Conservation (phyloP, 2,113 vertebrate species). For the Sander lucioperca region DNA sequence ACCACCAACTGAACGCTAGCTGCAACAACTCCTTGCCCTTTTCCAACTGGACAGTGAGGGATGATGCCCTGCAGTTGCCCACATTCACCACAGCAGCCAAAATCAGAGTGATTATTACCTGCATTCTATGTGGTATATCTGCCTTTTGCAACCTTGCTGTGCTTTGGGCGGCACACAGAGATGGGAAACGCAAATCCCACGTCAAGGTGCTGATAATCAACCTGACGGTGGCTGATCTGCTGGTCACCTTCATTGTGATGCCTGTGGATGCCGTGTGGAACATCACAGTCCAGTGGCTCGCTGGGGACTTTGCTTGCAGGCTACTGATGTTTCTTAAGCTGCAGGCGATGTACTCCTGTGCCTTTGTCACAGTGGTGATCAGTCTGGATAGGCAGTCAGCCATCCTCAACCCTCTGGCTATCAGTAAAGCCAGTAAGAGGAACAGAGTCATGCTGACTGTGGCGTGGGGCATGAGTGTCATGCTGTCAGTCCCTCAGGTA, state of each 20-base stretch:
- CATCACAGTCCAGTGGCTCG: slow-evolving; percentile 89
- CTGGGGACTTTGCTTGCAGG: slow-evolving; percentile 85
- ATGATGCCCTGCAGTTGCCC: slow-evolving; percentile 60
- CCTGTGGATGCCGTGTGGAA: slow-evolving; percentile 88
- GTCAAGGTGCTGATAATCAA: slow-evolving; percentile 86
- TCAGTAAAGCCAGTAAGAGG: slow-evolving; percentile 81
- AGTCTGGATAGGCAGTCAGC: slow-evolving; percentile 87
- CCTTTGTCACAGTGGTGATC: slow-evolving; percentile 90
- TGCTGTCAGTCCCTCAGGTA: slow-evolving; percentile 89
- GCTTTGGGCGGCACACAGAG: slow-evolving; percentile 62
- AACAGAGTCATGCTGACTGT: slow-evolving; percentile 85
- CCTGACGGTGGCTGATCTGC: slow-evolving; percentile 84
- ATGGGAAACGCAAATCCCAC: slow-evolving; percentile 81
- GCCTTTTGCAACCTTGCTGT: slow-evolving; percentile 78
- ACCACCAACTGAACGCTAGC: slow-evolving; percentile 46
- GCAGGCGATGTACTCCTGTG: slow-evolving; percentile 88
- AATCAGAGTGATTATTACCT: slow-evolving; percentile 74
- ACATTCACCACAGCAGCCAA: slow-evolving; percentile 77
- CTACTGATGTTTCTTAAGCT: slow-evolving; percentile 90
- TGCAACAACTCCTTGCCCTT: slow-evolving; percentile 48
- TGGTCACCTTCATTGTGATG: slow-evolving; percentile 88
- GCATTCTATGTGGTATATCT: slow-evolving; percentile 71
- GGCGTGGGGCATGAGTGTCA: slow-evolving; percentile 83
- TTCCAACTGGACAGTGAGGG: slow-evolving; percentile 51
- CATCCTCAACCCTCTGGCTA: slow-evolving; percentile 85